Conservation (phyloP, 2,888 invertebrate genomes). For the Himalopsyche japonica region DNA sequence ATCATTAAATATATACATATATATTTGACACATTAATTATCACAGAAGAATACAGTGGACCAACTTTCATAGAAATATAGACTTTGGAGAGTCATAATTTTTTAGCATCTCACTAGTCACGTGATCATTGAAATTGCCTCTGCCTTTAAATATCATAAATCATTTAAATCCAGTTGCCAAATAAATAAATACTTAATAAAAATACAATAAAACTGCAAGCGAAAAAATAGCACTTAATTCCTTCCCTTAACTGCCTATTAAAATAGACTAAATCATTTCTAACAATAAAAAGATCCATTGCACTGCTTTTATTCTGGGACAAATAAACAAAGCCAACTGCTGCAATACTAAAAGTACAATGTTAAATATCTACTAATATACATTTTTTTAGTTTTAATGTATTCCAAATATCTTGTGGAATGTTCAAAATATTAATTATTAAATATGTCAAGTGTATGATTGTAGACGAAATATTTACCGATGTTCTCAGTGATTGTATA, state of each 20-base stretch:
- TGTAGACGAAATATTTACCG: not conserved
- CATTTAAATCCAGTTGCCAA: not conserved
- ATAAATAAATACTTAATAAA: not conserved
- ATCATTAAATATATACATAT: no score
- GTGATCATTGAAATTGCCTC: no score
- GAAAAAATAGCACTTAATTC: not conserved
- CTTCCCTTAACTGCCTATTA: not conserved
- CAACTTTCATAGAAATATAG: no score
- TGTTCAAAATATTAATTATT: not conserved
- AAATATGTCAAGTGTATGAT: not conserved
- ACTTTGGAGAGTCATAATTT: no score
- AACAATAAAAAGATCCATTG: not conserved
- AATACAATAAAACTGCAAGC: not conserved
- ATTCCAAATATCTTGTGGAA: not conserved
- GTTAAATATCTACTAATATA: not conserved
- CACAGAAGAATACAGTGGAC: no score
- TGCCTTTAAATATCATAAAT: not conserved
- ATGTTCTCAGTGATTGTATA: not conserved
- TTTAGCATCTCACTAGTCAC: no score
- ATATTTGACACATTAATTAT: no score
- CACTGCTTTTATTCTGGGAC: not conserved
- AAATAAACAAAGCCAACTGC: not conserved
- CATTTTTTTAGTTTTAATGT: not conserved
- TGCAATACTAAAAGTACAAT: not conserved
- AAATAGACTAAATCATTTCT: not conserved